A percentile compares a stretch with the other conserved stretches of the same genome.
Conservation (phyloP, 2,888 invertebrate species). For the Allacma fusca region DNA sequence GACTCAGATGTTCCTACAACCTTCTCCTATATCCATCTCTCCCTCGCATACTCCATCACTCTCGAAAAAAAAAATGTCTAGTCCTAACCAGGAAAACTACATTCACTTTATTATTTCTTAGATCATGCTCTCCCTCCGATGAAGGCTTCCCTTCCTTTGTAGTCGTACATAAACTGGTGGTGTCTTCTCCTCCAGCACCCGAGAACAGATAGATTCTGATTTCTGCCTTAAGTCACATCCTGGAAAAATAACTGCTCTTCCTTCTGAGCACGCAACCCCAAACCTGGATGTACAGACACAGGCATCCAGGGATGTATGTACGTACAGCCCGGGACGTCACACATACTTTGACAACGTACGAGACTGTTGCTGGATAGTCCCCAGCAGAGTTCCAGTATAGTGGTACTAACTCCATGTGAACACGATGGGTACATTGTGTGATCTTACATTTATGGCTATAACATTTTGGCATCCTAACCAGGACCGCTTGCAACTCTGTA, state of each 20-base stretch:
- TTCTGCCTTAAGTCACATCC: constrained; percentile 9
- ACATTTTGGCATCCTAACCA: too few relatives aligned
- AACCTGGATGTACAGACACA: too few relatives aligned
- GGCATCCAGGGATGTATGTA: too few relatives aligned
- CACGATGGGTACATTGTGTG: too few relatives aligned
- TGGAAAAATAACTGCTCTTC: too few relatives aligned
- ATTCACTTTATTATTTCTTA: constrained; percentile 41
- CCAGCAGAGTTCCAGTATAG: too few relatives aligned
- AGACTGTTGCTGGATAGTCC: too few relatives aligned
- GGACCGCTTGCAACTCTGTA: neutral
- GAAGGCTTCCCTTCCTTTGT: constrained; percentile 33
- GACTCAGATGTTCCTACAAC: neutral
- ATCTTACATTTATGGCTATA: too few relatives aligned
- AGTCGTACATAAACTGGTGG: neutral
- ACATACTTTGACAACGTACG: too few relatives aligned
- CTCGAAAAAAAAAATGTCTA: neutral
- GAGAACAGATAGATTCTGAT: neutral
- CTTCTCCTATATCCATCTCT: neutral
- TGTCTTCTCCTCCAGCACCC: constrained; percentile 13
- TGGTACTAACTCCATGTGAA: too few relatives aligned
- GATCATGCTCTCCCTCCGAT: constrained; percentile 15
- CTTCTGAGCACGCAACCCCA: too few relatives aligned
- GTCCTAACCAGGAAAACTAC: constrained; percentile 15
- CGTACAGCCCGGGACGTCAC: too few relatives aligned
- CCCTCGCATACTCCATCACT: constrained; percentile 16